phyloP scores from a whole-genome alignment of 2,113 vertebrate species.

The Archilochus colubris region DNA sequence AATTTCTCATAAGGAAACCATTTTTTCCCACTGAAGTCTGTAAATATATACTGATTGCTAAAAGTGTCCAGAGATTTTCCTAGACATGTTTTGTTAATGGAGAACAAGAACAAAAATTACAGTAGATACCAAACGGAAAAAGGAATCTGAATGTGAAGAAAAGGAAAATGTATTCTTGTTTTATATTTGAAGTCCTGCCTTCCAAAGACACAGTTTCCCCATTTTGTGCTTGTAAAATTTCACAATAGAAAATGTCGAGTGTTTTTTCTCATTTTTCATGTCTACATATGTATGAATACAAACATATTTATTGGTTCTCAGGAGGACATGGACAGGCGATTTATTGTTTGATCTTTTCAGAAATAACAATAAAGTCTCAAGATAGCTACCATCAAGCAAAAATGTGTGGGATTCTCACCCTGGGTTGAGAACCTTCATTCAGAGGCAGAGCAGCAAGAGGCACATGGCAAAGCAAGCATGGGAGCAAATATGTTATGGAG shows the following conservation, averaged over 20 bases:
- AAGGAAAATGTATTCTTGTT: background rate
- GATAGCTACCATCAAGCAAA: background rate
- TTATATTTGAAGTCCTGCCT: background rate
- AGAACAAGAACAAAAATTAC: background rate
- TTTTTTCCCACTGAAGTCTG: background rate
- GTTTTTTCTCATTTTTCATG: background rate
- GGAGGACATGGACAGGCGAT: background rate
- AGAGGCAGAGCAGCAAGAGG: background rate
- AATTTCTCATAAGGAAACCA: background rate
- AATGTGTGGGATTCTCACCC: background rate
- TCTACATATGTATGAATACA: background rate
- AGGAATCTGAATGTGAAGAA: background rate
- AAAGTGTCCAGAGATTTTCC: background rate
- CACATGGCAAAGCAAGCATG: fast-evolving
- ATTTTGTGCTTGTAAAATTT: background rate
- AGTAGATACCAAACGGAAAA: background rate
- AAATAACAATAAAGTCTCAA: background rate
- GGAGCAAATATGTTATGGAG: background rate
- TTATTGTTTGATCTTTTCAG: background rate
- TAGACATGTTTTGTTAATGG: background rate
- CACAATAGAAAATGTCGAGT: background rate
- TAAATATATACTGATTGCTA: background rate
- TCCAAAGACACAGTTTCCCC: background rate
- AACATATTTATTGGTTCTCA: background rate
- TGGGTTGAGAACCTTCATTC: background rate